phyloP scores from a whole-genome alignment of 2,113 vertebrate genomes.

The Anarhynchus alexandrinus region DNA sequence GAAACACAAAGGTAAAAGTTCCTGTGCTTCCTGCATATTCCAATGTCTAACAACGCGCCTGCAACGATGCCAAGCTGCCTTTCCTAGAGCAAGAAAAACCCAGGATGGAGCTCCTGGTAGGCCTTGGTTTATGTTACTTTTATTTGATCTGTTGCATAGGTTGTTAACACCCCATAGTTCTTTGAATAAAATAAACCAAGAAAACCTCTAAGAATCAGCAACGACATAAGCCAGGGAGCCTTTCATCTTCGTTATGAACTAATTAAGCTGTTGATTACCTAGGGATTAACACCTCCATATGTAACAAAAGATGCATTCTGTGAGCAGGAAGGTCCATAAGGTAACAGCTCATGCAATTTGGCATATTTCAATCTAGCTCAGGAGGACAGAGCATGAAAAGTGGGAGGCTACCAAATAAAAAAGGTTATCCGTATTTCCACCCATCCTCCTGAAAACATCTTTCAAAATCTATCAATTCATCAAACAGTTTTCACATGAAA shows the following conservation, averaged over 20 bases:
- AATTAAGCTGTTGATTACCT: slow-evolving; percentile 65
- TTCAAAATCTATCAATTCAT: neutral
- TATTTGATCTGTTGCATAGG: slow-evolving; percentile 67
- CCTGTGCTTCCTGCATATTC: neutral
- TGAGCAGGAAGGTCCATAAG: neutral
- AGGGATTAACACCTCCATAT: slow-evolving; percentile 52
- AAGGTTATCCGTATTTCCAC: neutral
- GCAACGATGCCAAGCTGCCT: neutral
- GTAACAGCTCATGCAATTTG: neutral
- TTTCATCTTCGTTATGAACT: slow-evolving; percentile 58
- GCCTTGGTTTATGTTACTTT: slow-evolving; percentile 60
- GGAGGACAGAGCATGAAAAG: neutral
- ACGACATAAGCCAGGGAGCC: neutral
- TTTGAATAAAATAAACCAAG: slow-evolving; percentile 36
- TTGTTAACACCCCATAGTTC: slow-evolving; percentile 63
- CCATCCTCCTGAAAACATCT: neutral
- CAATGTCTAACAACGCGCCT: neutral
- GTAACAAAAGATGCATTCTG: slow-evolving; percentile 59
- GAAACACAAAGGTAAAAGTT: neutral
- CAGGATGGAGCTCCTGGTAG: slow-evolving; percentile 26
- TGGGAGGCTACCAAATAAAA: neutral
- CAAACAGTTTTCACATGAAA: neutral
- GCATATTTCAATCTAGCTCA: neutral
- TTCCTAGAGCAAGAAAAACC: neutral
- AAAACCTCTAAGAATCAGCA: slow-evolving; percentile 57